Conservation (phyloP, 2,113 vertebrate genomes). For the Indri indri region DNA sequence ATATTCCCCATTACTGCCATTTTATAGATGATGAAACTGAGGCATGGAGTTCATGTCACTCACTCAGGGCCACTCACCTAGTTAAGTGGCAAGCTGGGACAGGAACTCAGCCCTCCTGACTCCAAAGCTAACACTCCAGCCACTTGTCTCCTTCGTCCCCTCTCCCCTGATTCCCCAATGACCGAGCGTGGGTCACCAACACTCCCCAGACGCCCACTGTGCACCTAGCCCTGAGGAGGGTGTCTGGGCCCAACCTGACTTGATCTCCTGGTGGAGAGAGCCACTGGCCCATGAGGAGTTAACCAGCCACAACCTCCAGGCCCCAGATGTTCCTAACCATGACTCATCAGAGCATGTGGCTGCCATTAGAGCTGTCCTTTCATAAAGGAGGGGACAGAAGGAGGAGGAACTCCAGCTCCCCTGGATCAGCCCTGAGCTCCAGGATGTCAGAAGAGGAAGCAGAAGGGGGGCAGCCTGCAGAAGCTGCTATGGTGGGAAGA, state of each 20-base stretch:
- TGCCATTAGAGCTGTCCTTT: slow-evolving; percentile 66
- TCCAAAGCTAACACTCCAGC: background rate
- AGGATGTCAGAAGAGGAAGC: slow-evolving; percentile 36
- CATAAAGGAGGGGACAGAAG: slow-evolving; percentile 54
- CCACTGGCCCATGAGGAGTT: slow-evolving; percentile 55
- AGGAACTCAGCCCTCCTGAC: background rate
- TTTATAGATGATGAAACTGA: slow-evolving; percentile 11
- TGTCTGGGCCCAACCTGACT: background rate
- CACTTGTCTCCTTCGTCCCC: background rate
- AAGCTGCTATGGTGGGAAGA: background rate
- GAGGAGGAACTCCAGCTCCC: slow-evolving; percentile 25
- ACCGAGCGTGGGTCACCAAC: background rate
- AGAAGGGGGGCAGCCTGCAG: background rate
- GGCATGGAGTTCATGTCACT: background rate
- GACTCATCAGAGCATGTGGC: slow-evolving; percentile 76
- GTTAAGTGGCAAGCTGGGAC: background rate
- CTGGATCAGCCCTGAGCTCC: background rate
- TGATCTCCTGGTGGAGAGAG: slow-evolving; percentile 6
- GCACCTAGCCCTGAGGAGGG: background rate
- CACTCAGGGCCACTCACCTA: background rate
- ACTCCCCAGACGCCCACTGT: background rate
- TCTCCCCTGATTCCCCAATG: background rate
- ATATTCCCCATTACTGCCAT: background rate
- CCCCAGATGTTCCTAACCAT: slow-evolving; percentile 56
- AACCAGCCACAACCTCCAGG: slow-evolving; percentile 47